These are phyloP conservation scores for Idaea straminata DNA, from an alignment of 2,888 invertebrate species.

Conservation along the genomic window DNA sequence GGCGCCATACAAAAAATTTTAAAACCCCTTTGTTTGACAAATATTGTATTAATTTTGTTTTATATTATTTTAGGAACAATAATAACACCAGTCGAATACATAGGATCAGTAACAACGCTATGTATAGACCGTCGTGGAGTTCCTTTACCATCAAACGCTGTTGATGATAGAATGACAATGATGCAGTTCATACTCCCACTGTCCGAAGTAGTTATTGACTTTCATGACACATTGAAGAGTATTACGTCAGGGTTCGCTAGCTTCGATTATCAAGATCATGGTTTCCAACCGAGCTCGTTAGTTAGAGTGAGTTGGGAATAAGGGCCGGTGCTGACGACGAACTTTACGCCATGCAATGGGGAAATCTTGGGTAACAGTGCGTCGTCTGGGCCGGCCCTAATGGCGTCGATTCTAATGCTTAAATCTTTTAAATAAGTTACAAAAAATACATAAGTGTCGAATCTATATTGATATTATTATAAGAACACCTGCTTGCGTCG, in stretches of 20 bases:
- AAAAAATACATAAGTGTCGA: no score
- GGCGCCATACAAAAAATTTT: background rate
- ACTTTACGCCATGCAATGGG: no score
- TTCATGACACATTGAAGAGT: conserved; percentile 95
- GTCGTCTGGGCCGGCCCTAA: no score
- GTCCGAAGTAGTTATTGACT: conserved; percentile 96
- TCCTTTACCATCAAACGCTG: conserved; percentile 85
- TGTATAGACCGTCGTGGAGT: conserved; percentile 85
- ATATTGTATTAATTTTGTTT: background rate
- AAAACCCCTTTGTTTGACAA: background rate
- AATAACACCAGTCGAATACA: conserved; percentile 89
- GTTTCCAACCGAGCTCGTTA: conserved; percentile 88
- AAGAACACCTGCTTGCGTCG: no score
- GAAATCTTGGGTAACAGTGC: no score
- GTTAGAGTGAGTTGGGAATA: conserved; percentile 82
- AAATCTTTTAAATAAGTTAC: no score
- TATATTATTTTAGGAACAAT: conserved; percentile 84
- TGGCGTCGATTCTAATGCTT: no score
- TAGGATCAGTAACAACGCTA: conserved; percentile 85
- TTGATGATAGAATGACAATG: conserved; percentile 91
- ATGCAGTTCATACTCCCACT: conserved; percentile 92
- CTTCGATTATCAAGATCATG: conserved; percentile 95
- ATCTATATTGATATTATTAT: no score
- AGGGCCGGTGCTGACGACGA: no score
- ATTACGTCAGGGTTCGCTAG: conserved; percentile 96